A percentile compares a stretch with the other conserved stretches of the same genome.
Evolutionary conservation across 2,888 invertebrate species (phyloP).

Genomic region (Drosophila anomelani): DNA sequence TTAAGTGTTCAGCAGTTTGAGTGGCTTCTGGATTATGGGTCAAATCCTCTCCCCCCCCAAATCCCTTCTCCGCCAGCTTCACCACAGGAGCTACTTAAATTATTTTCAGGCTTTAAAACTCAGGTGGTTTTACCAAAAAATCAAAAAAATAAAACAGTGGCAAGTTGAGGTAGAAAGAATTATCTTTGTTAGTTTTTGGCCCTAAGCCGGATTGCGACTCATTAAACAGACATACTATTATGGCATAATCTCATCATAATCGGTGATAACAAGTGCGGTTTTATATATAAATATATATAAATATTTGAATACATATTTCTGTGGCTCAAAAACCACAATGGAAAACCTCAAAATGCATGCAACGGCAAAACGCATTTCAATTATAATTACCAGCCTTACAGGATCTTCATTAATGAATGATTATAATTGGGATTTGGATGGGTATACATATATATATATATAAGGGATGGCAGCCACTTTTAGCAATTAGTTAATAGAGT

Average conservation of each 20-base stretch:
- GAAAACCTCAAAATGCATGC: conserved; percentile 58
- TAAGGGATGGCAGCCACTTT: neutral
- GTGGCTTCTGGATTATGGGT: conserved; percentile 55
- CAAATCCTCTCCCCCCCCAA: conserved; percentile 1
- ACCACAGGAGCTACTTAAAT: conserved; percentile 33
- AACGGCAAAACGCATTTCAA: conserved; percentile 46
- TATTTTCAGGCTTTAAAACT: conserved; percentile 31
- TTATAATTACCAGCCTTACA: conserved; percentile 30
- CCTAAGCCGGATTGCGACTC: conserved; percentile 37
- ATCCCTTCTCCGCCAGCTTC: neutral
- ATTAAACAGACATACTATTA: conserved; percentile 38
- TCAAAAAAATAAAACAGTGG: neutral
- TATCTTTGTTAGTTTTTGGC: conserved; percentile 13
- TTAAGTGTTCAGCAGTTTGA: conserved; percentile 58
- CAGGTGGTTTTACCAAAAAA: conserved; percentile 1
- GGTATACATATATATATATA: neutral
- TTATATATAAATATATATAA: conserved; percentile 21
- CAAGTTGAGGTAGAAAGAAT: conserved; percentile 3
- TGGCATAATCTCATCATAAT: conserved; percentile 55
- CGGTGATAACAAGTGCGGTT: conserved; percentile 57
- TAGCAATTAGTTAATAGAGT: conserved; percentile 16
- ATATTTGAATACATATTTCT: neutral
- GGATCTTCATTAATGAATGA: conserved; percentile 19
- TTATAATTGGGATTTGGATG: neutral
- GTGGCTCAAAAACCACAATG: conserved; percentile 58